phyloP scores from a whole-genome alignment of 2,888 invertebrate genomes.

The Drosophila neotestacea region DNA sequence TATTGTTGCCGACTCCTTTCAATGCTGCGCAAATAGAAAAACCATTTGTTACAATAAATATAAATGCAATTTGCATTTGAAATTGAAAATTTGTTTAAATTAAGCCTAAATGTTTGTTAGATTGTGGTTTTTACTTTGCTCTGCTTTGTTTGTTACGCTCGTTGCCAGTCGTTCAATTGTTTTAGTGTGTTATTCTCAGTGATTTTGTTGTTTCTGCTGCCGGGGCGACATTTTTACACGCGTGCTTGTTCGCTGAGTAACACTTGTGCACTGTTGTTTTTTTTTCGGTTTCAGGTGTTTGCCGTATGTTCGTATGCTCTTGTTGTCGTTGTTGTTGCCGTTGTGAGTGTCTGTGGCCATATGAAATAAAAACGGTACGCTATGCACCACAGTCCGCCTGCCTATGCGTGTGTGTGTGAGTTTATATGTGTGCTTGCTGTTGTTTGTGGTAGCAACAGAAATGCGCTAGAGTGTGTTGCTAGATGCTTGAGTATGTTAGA shows the following conservation, averaged over 20 bases:
- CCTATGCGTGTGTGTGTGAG: constrained; percentile 16
- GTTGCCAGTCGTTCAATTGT: constrained; percentile 46
- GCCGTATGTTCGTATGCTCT: constrained; percentile 50
- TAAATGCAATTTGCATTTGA: constrained; percentile 15
- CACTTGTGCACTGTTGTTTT: constrained; percentile 74
- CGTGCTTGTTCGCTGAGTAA: constrained; percentile 80
- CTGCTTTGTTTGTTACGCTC: constrained; percentile 35
- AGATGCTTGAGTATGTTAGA: constrained; percentile 25
- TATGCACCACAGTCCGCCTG: constrained; percentile 63
- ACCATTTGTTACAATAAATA: constrained; percentile 31
- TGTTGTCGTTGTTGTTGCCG: constrained; percentile 28
- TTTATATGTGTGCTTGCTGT: constrained; percentile 21
- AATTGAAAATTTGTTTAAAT: constrained; percentile 13
- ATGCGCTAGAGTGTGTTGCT: constrained; percentile 15
- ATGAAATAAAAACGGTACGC: constrained; percentile 84
- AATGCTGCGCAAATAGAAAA: constrained; percentile 58
- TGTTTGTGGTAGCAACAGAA: constrained; percentile 53
- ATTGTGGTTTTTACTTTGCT: constrained; percentile 24
- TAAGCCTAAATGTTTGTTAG: constrained; percentile 36
- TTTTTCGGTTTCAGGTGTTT: constrained; percentile 61
- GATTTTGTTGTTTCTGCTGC: constrained; percentile 46
- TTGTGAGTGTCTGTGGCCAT: constrained; percentile 61
- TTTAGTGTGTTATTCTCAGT: constrained; percentile 37
- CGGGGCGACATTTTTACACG: constrained; percentile 64
- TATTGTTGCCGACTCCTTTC: constrained; percentile 52